Evolutionary conservation across 2,888 invertebrate genomes (phyloP), one percentile per base, ranked within the genome.

Genomic region (Lithophane socia): DNA sequence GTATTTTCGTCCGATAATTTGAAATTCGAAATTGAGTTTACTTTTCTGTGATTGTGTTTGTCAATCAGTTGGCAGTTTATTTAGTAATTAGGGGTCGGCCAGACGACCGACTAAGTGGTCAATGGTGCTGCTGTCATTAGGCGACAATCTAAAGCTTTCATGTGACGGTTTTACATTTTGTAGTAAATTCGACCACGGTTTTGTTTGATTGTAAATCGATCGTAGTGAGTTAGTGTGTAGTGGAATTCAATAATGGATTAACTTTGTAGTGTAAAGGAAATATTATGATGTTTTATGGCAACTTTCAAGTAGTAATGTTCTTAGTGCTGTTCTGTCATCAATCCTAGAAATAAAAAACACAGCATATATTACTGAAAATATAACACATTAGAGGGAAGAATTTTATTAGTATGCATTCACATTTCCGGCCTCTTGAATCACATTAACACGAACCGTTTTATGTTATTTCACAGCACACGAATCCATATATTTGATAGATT

Each of bases 361-460:
- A 52, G 1, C 1, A 58, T 2, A 24, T 58, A 0, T 9, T 37
- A 37, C 52, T 52, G 21, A 58, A 24, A 24, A 24, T 24, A n/a
- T 29, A 29, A 73, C 56, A 81, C 77, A 82, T 87, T 80, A 82
- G 80, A 87, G 73, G 76, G 60, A 73, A 84, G 73, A 78, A 78
- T 82, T 80, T 85, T 87, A 82, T 80, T 80, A 80, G 80, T 77
- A 79, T 82, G 81, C 80, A 76, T 79, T 79, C 71, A 76, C 65
- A 68, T 87, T 87, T 87, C 86, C 87, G 87, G 76, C 73, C 67
- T 77, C 73, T 83, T 78, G 77, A 82, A 79, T 80, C 66, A 86
- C 71, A 84, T 88, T 81, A 83, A 79, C 75, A 77, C 69, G 52
- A 77, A 80, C 68, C 49, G 65, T 72, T 87, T 82, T 77, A 81